A percentile compares a stretch with the other conserved stretches of the same genome.
These are phyloP conservation scores for Cephus cinctus DNA, from an alignment of 1,140 invertebrate genomes.

Conservation along the genomic window DNA sequence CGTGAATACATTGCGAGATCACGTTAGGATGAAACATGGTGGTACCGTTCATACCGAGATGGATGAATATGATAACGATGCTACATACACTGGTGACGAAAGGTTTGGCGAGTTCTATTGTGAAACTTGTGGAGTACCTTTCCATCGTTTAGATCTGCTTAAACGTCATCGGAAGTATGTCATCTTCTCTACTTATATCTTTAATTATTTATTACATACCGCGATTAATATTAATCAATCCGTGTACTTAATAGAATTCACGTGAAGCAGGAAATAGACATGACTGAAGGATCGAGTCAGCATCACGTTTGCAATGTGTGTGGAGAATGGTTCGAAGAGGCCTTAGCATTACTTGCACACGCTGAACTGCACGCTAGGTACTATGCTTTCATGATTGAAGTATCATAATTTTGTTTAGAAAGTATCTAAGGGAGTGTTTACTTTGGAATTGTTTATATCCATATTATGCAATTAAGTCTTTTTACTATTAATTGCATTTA, in stretches of 20 bases:
- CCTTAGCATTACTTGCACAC: constrained; percentile 72
- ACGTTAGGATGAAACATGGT: constrained; percentile 62
- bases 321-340: constrained; percentile 72
- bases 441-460: no score
- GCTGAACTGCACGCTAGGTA: constrained; percentile 70
- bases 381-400: no score
- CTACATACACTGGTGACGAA: constrained; percentile 63
- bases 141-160: constrained; percentile 72
- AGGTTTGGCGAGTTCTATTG: constrained; percentile 74
- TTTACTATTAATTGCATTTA: neutral
- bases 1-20: constrained; percentile 64
- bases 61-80: constrained; percentile 55
- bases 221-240: neutral
- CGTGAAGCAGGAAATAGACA: constrained; percentile 56
- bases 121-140: constrained; percentile 71
- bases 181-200: constrained; percentile 6
- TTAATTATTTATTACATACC: constrained; percentile 12
- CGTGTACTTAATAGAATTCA: constrained; percentile 37
- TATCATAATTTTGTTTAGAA: no score
- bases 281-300: constrained; percentile 50
- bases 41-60: constrained; percentile 46
- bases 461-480: no score
- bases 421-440: no score
- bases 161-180: constrained; percentile 65
- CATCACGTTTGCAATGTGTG: constrained; percentile 72